These are phyloP conservation scores for Drosophila bocqueti DNA, from an alignment of 1,140 invertebrate species.

Conservation along the genomic window DNA sequence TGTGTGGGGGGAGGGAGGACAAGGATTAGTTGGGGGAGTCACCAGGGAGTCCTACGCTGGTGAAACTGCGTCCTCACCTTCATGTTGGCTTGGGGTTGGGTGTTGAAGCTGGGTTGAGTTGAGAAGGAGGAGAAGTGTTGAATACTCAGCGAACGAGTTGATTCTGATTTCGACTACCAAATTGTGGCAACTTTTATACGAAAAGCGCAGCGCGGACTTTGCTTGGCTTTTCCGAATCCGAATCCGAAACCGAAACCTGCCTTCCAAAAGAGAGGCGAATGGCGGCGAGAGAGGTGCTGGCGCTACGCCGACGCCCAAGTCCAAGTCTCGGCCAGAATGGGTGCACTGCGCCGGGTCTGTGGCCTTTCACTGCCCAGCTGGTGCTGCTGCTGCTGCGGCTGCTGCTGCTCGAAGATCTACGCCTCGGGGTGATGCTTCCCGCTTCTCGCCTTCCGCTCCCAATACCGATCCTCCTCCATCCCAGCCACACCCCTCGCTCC, in stretches of 20 bases:
- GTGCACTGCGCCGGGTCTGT: constrained; percentile 55
- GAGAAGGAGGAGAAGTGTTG: constrained; percentile 69
- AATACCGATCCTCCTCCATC: neutral
- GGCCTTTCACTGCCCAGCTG: constrained; percentile 80
- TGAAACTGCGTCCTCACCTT: constrained; percentile 62
- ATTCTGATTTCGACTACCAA: constrained; percentile 84
- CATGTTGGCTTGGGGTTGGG: constrained; percentile 76
- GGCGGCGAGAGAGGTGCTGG: constrained; percentile 25
- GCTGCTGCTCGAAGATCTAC: constrained; percentile 58
- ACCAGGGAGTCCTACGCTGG: neutral
- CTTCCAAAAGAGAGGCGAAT: constrained; percentile 43
- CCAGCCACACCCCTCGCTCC: constrained; percentile 17
- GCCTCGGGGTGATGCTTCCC: constrained; percentile 53
- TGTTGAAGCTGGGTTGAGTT: constrained; percentile 61
- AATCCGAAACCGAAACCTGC: constrained; percentile 58
- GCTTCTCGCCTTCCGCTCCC: neutral
- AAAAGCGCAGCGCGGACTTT: constrained; percentile 63
- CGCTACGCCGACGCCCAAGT: constrained; percentile 63
- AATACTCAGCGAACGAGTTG: constrained; percentile 83
- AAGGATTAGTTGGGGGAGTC: neutral
- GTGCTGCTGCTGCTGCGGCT: constrained; percentile 20
- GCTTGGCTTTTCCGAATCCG: constrained; percentile 42
- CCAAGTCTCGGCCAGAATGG: constrained; percentile 65
- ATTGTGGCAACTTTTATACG: constrained; percentile 84
- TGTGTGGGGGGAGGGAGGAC: constrained; percentile 43